Percentiles rank a stretch among this genome's conserved stretches.
phyloP scores from a whole-genome alignment of 37 sponge, comb jelly and placozoan species.

The Agelas oroides region DNA sequence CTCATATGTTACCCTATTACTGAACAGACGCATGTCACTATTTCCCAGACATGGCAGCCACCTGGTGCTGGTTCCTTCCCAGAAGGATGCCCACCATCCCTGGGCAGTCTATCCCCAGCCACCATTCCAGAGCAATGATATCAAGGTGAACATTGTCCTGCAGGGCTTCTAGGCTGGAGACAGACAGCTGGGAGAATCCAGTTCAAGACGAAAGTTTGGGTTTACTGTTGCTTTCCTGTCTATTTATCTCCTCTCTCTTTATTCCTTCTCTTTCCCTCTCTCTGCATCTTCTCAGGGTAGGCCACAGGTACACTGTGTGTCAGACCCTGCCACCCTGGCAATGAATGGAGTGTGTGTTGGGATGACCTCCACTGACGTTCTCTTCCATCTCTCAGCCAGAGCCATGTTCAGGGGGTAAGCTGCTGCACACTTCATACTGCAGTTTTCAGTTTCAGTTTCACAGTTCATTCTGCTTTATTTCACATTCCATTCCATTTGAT shows the following conservation, averaged over 20 bases:
- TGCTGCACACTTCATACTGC: not conserved
- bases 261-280: too few relatives aligned
- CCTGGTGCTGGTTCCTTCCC: slow-evolving; percentile 81
- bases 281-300: too few relatives aligned
- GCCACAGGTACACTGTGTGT: too few relatives aligned
- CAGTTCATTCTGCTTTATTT: not conserved
- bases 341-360: slow-evolving; percentile 80
- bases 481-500: too few relatives aligned
- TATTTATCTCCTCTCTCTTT: too few relatives aligned
- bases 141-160: too few relatives aligned
- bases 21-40: not conserved
- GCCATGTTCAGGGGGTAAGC: slow-evolving; percentile 69
- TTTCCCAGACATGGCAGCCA: slow-evolving; percentile 35
- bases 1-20: not conserved
- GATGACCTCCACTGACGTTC: slow-evolving; percentile 79
- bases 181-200: too few relatives aligned
- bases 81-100: slow-evolving; percentile 72
- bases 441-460: not conserved
- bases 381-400: slow-evolving; percentile 78
- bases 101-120: slow-evolving; percentile 86
- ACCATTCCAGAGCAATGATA: slow-evolving; percentile 40
- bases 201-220: too few relatives aligned
- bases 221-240: too few relatives aligned
- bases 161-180: too few relatives aligned
- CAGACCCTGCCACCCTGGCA: slow-evolving; percentile 71